Evolutionary conservation across 2,113 vertebrate species (phyloP), one percentile per base, ranked within the genome.

Genomic region (Typhlomys cinereus): DNA sequence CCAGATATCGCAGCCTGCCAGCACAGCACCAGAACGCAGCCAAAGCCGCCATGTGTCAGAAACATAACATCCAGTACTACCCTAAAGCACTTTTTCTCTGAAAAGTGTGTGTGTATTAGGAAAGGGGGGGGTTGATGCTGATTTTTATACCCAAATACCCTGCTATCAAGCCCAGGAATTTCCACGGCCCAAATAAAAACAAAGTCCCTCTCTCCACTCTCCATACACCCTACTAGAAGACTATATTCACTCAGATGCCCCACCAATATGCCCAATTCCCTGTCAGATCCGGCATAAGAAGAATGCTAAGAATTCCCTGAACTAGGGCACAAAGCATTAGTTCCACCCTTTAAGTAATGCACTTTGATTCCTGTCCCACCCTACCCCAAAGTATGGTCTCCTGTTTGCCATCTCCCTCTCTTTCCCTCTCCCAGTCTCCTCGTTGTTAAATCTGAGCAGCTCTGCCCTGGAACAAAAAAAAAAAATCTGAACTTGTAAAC

Each of bases 401-500:
- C 91, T 41, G 54, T 92, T 86, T 94, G 92, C 86, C 84, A 87
- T 39, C 94, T 89, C 93, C 90, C 94, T 87, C 78, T 90, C 89
- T 39, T 93, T 89, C 93, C 90, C 94, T 87, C 78, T 90, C 89
- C 78, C 93, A 93, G 85, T 88, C 48, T 95, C 87, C 57, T n/a
- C 83, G 94, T 92, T 90, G 91, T 95, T 96, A 95, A 95, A 96
- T 95, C 92, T 93, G 89, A 96, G 96, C 81, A 54, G 92, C 62
- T 94, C 89, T 95, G 89, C 92, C 91, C 89, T 89, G 75, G 91
- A 94, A 95, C 90, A 75, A 93, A 84, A 91, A 70, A 84, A 89
- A 91, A 82, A 89, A 75, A 41, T 1, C 46, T 25, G 34, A 95
- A 95, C 93, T 96, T 92, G 95, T 96, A 97, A 97, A 97, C 96